Base-by-base conservation (phyloP, 2,113 vertebrate genomes). In the Neodontobutis hainanensis region DNA sequence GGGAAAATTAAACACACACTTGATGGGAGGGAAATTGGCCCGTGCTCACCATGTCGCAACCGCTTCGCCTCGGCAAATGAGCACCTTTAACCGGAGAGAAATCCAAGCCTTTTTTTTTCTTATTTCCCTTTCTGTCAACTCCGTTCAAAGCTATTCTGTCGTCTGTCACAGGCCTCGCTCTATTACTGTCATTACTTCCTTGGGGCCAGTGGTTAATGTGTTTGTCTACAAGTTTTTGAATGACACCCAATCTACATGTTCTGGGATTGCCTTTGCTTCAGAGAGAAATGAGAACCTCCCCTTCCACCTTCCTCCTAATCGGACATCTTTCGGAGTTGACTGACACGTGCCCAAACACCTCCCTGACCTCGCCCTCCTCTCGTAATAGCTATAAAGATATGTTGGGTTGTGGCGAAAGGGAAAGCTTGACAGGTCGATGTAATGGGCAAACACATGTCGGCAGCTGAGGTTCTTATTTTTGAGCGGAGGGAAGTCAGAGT, bases 211-310 rank as follows among this genome's bases (percentile, higher is more conserved):
- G 75, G 81, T 89, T 89, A 89, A 88, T 87, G 88, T 90, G 88
- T 91, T 91, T 92, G 86, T 92, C 86, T 73, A 77, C 88, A 82
- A 85, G 76, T 64, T 42, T 50, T 58, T 93, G 90, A 92, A 82
- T 93, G 91, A 91, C 90, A 90, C 65, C 67, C 91, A 89, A 93
- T 93, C 90, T 92, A 86, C 91, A 92, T 91, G 87, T 0, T 9
- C 45, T 48, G 5, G 79, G 80, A 82, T 84, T 82, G 80, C 70
- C 63, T 85, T 75, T 52, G 74, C 56, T 84, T 83, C 68, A 61
- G 75, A 78, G 72, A 73, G 74, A 77, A 78, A 76, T 83, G 75
- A 78, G 68, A 77, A 65, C 78, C 76, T 59, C 72, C 36, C 10
- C 55, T 58, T 58, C 66, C 75, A 64, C 53, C 76, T 42, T 70